Base-by-base conservation (phyloP, 2,797 vertebrate species). In the Hippopotamyrus pictus region DNA sequence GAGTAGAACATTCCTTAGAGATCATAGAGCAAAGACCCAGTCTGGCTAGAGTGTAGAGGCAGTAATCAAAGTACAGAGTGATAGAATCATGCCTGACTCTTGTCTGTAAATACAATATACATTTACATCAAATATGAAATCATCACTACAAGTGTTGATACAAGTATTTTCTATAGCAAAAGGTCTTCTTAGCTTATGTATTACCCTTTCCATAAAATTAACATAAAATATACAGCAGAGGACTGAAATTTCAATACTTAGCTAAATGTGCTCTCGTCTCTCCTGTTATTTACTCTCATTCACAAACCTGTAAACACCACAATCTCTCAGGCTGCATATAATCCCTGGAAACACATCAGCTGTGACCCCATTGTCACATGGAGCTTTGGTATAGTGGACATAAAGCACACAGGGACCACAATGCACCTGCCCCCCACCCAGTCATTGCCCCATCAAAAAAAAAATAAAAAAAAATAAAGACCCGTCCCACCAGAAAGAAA, bases 331-430 rank as follows among this genome's bases (percentile, higher is more conserved):
- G 17, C 44, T 48, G 48, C 44, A 9, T 29, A 29, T 25, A 25
- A 25, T 7, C 22, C 46, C 41, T 11, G 17, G 82, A 44, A 84
- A 17, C 11, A 22, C n/a, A 3, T 85, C 22, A 51, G 41, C 76
- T 82, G 76, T 82, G 17, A 46, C 76, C 76, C 76, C 82, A 85
- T 85, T 25, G 82, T 85, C 82, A 51, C 44, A 51, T 11, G 79
- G 33, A 44, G 17, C 37, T 48, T 48, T 48, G 44, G n/a, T 44
- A 48, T 50, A 50, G 82, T 29, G 48, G 22, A 12, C 82, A 48
- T 51, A 46, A 50, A 85, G 48, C 82, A 46, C 41, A 41, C 41
- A 41, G 41, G 41, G 6, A 37, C 37, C 76, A 82, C 76, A 46
- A 41, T 85, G 44, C 48, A 51, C 82, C 82, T 50, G 79, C 46